Base-by-base conservation (phyloP, 2,888 invertebrate species). In the Drosophila recens region DNA sequence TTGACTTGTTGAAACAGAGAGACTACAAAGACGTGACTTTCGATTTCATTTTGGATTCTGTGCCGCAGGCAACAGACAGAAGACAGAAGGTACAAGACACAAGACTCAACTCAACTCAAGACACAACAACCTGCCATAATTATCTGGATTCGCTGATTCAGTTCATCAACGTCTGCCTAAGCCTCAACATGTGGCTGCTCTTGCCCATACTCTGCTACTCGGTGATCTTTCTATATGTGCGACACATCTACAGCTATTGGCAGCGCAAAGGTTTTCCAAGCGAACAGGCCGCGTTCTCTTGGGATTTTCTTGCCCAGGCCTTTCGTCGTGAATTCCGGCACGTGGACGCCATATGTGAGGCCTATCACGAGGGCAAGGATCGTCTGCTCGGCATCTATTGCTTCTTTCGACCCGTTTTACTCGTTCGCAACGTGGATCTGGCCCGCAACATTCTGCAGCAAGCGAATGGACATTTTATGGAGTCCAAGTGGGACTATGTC, bases 391-490 rank as follows among this genome's bases (percentile, higher is more conserved):
- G 96, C 1, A 93, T 96, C 89, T 96, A 95, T 83, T 94, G 95
- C 69, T 94, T 95, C 74, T 94, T 94, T 79, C 93, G 94, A 48
- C 95, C 95, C 9, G 94, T 94, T 20, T 90, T 96, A 51, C 90
- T 95, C 48, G 93, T 96, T 4, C 93, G 95, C 54, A 95, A 95
- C 90, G 94, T 94, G 30, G 94, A 94, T 11, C 89, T 96, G 73
- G 94, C 95, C n/a, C 95, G 95, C 82, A 92, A 93, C 53, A 93
- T 96, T 13, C 88, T 96, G 67, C 93, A 94, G 49, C 94, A 94
- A 80, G 95, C 96, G 83, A 95, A 94, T 72, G 93, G 94, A 9
- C 92, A 94, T 89, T 96, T 96, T 80, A 94, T 94, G 90, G 95
- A 95, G 58, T 93, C 95, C 57, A 89, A 85, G 54, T 95, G 95